Conservation (phyloP, 2,797 vertebrate genomes). For the Lophotriccus pileatus region DNA sequence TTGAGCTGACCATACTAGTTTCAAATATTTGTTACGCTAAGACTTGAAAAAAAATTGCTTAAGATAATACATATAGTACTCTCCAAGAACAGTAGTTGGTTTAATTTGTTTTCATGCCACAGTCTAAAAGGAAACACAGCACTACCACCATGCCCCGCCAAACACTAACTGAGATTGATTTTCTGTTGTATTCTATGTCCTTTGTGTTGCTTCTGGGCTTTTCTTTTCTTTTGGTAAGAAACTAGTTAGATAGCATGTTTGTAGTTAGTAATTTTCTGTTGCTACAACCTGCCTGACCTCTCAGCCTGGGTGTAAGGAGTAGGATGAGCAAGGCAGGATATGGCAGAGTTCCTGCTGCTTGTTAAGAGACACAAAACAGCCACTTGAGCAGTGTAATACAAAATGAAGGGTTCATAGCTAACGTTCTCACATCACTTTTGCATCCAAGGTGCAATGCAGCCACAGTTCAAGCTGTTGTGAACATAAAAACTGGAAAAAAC, state of each 20-base stretch:
- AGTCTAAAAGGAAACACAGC: background rate
- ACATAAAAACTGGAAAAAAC: background rate
- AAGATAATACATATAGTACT: background rate
- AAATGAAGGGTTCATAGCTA: background rate
- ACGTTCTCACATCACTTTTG: background rate
- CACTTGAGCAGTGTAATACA: background rate
- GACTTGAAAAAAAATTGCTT: background rate
- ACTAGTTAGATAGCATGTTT: background rate
- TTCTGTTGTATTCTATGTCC: background rate
- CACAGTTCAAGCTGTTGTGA: background rate
- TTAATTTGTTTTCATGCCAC: background rate
- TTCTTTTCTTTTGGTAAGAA: background rate
- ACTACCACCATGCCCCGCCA: rapidly evolving
- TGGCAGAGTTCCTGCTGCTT: background rate
- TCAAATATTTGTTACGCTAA: background rate
- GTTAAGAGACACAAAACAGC: background rate
- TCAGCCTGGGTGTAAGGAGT: background rate
- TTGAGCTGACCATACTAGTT: background rate
- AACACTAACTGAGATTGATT: background rate
- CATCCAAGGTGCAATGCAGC: background rate
- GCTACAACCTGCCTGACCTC: background rate
- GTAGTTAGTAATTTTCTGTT: background rate
- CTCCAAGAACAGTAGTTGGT: background rate
- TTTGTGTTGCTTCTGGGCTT: background rate
- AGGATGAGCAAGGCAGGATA: background rate